Evolutionary conservation across 2,113 vertebrate genomes (phyloP).

Genomic region (Psittacula cyanocephala): DNA sequence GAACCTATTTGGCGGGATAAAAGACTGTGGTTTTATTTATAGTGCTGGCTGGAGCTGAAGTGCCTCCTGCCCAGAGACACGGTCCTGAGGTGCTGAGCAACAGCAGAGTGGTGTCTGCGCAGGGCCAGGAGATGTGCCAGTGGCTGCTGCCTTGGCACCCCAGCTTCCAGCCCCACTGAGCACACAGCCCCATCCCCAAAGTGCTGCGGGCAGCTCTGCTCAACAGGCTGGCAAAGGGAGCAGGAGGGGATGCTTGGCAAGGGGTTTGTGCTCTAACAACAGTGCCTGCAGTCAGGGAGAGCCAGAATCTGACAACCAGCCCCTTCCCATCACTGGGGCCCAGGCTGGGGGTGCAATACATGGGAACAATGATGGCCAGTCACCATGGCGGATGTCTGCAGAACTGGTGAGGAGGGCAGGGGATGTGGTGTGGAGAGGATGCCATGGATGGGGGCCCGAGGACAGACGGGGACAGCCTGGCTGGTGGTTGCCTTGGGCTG

Average conservation of each 20-base stretch:
- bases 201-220: background rate
- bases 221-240: background rate
- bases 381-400: accelerated
- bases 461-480: background rate
- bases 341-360: background rate
- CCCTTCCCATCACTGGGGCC: background rate
- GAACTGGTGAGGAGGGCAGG: background rate
- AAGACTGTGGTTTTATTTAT: slow-evolving; percentile 44
- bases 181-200: accelerated
- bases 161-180: background rate
- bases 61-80: background rate
- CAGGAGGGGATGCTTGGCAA: accelerated
- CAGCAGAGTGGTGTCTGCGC: background rate
- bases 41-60: slow-evolving; percentile 15
- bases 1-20: slow-evolving; percentile 34
- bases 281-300: background rate
- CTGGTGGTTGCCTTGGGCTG: background rate
- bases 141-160: background rate
- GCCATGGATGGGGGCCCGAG: accelerated
- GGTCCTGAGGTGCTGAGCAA: background rate
- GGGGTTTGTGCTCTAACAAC: background rate
- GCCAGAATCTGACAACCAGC: background rate
- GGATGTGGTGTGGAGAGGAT: background rate
- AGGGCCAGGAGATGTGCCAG: background rate
- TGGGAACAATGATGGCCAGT: background rate